Conservation (phyloP, 2,888 invertebrate species). For the Halictus quadricinctus region DNA sequence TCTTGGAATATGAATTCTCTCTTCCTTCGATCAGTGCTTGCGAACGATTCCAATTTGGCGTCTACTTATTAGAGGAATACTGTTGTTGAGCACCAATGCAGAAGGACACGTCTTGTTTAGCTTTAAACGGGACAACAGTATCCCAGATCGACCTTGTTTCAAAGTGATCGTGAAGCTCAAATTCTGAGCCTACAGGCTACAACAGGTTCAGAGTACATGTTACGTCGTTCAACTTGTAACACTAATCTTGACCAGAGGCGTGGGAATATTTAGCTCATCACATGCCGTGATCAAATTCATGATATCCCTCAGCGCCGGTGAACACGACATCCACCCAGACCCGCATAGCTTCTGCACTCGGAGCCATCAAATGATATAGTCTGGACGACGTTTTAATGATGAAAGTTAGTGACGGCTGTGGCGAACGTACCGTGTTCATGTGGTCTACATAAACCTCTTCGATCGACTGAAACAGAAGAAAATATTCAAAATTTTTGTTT, state of each 20-base stretch:
- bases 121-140: conserved; percentile 2
- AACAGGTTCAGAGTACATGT: conserved; percentile 3
- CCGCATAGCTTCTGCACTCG: conserved; percentile 96
- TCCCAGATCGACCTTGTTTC: conserved; percentile 26
- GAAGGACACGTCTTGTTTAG: conserved; percentile 13
- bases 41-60: not conserved
- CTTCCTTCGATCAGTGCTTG: not conserved
- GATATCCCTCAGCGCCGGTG: conserved; percentile 95
- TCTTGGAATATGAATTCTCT: not conserved
- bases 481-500: not conserved
- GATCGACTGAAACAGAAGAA: conserved; percentile 88
- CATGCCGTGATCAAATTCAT: conserved; percentile 85
- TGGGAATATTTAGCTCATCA: conserved; percentile 63
- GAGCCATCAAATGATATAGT: conserved; percentile 95
- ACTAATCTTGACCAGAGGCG: conserved; percentile 36
- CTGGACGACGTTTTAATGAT: conserved; percentile 96
- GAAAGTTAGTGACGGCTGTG: conserved; percentile 95
- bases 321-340: conserved; percentile 98
- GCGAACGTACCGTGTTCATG: conserved; percentile 94
- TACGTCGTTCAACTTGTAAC: conserved; percentile 7
- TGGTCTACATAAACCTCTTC: conserved; percentile 99
- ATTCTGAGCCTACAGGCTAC: conserved; percentile 15
- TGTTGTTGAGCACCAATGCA: not conserved
- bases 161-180: conserved; percentile 28
- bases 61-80: not conserved